Conservation (phyloP, 37 sponge, comb jelly and placozoan genomes). For the Ianthella basta region DNA sequence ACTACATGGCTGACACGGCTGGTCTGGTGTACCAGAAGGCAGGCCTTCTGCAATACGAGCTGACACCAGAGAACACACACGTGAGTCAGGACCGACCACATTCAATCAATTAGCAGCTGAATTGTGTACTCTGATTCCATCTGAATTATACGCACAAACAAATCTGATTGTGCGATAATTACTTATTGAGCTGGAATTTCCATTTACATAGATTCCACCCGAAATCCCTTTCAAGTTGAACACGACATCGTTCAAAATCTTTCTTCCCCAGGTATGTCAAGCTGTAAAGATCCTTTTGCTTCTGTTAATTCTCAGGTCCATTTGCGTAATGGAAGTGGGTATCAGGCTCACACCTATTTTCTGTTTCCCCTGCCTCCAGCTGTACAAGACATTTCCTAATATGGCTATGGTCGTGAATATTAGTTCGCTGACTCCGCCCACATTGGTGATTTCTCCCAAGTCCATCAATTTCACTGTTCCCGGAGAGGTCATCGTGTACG, state of each 20-base stretch:
- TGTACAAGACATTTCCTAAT: slow-evolving; percentile 83
- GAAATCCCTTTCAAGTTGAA: slow-evolving; percentile 47
- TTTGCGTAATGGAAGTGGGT: too few species aligned
- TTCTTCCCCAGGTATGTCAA: slow-evolving; percentile 36
- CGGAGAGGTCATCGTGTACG: slow-evolving; percentile 54
- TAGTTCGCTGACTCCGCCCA: slow-evolving; percentile 60
- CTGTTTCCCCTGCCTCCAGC: slow-evolving; percentile 25
- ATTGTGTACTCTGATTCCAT: not conserved
- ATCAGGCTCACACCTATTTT: too few species aligned
- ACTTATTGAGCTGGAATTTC: too few species aligned
- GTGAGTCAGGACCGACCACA: slow-evolving; percentile 23
- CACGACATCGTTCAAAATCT: slow-evolving; percentile 25
- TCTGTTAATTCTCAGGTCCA: too few species aligned
- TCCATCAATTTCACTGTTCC: slow-evolving; percentile 53
- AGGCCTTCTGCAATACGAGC: slow-evolving; percentile 58
- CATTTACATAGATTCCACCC: slow-evolving; percentile 17
- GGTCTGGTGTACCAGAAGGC: slow-evolving; percentile 79
- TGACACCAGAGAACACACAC: slow-evolving; percentile 49
- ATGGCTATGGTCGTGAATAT: slow-evolving; percentile 71
- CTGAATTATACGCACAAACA: too few species aligned
- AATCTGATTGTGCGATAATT: too few species aligned
- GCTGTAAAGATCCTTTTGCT: not conserved
- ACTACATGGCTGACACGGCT: slow-evolving; percentile 86
- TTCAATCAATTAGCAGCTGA: too few species aligned
- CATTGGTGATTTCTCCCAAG: slow-evolving; percentile 25